A percentile compares a stretch with the other conserved stretches of the same genome.
phyloP scores from a whole-genome alignment of 1,140 invertebrate species.

The Coenobita brevimanus region DNA sequence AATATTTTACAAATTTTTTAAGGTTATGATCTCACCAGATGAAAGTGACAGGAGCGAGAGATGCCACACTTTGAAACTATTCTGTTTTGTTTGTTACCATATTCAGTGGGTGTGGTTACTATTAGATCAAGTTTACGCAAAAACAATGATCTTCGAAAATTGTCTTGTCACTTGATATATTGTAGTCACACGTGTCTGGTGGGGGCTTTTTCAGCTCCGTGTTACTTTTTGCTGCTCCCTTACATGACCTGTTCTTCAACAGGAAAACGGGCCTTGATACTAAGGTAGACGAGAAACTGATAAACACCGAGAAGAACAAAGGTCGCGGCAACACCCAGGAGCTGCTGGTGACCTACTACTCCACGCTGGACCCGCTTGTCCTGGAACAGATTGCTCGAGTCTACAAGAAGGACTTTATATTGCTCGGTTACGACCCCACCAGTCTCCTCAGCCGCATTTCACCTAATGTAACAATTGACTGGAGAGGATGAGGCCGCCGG shows the following conservation, averaged over 20 bases:
- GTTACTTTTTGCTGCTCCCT: too few relatives aligned
- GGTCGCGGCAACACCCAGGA: slow-evolving; percentile 27
- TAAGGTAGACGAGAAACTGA: not conserved
- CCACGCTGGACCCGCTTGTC: not conserved
- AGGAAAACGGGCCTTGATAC: slow-evolving; percentile 26
- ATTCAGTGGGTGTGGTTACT: too few relatives aligned
- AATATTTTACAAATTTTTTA: too few relatives aligned
- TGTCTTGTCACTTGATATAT: too few relatives aligned
- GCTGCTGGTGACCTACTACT: not conserved
- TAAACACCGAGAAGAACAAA: slow-evolving; percentile 10
- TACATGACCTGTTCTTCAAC: not conserved
- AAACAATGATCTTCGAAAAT: too few relatives aligned
- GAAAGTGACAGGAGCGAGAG: too few relatives aligned
- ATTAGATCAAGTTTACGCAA: too few relatives aligned
- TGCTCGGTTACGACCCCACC: slow-evolving; percentile 22
- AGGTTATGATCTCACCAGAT: too few relatives aligned
- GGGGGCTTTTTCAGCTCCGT: too few relatives aligned
- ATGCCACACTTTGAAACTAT: too few relatives aligned
- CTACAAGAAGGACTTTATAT: slow-evolving; percentile 24
- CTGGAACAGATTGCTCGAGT: not conserved
- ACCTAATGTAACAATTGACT: not conserved
- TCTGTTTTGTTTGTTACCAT: too few relatives aligned
- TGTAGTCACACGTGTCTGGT: too few relatives aligned
- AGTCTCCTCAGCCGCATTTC: not conserved
- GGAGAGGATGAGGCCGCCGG: not conserved